Conservation (phyloP, 2,888 invertebrate species). For the Alentia gelatinosa region DNA sequence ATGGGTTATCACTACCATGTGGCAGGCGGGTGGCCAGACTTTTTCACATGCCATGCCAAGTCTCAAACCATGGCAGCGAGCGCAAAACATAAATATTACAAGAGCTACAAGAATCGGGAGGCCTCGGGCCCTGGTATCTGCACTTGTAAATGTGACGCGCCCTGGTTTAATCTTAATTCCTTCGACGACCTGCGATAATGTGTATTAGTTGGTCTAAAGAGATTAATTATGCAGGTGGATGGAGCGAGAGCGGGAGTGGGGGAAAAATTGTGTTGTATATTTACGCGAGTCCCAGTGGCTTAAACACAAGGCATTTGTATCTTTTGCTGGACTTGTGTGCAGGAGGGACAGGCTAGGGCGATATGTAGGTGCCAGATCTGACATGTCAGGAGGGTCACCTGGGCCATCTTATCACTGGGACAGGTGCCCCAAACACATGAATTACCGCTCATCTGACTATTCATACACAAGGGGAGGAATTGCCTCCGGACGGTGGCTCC, state of each 20-base stretch:
- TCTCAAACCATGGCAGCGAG: background rate
- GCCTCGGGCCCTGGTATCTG: background rate
- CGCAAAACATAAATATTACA: background rate
- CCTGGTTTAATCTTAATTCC: no score
- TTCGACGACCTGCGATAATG: no score
- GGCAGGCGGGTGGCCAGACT: background rate
- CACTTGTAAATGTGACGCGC: background rate
- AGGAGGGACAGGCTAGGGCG: background rate
- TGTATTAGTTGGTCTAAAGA: no score
- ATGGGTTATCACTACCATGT: conserved; percentile 16
- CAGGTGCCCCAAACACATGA: background rate
- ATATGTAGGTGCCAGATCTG: background rate
- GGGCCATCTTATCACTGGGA: background rate
- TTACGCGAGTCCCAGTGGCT: background rate
- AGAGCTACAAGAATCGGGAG: background rate
- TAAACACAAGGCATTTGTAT: background rate
- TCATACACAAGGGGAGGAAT: background rate
- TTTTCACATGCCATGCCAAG: background rate
- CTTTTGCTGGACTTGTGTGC: background rate
- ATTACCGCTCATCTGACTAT: conserved; percentile 1
- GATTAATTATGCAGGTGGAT: background rate
- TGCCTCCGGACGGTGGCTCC: background rate
- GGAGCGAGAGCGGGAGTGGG: background rate
- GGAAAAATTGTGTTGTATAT: background rate
- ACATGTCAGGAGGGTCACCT: background rate